These are phyloP conservation scores for Gasterosteus nipponicus DNA, from an alignment of 2,113 vertebrate genomes.

Conservation along the genomic window DNA sequence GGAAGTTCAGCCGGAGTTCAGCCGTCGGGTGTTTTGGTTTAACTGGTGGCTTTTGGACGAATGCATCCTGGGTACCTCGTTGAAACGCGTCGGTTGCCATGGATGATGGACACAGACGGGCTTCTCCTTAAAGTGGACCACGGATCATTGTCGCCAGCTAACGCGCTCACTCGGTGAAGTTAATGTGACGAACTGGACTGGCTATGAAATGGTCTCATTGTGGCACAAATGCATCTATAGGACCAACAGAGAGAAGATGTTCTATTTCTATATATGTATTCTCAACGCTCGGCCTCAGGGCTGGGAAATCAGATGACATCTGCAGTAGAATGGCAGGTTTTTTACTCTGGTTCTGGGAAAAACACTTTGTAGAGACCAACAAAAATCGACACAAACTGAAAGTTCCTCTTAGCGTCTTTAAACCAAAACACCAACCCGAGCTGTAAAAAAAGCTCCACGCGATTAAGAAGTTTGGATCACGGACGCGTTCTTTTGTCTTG, in stretches of 20 bases:
- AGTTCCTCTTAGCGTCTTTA: background rate
- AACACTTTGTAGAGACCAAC: background rate
- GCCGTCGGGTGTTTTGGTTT: background rate
- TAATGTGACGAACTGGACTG: too few species aligned
- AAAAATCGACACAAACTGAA: background rate
- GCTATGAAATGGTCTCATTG: too few species aligned
- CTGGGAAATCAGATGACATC: too few species aligned
- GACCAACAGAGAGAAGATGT: too few species aligned
- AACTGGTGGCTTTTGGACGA: background rate
- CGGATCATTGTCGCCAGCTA: too few species aligned
- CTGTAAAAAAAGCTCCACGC: background rate
- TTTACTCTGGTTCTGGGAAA: background rate
- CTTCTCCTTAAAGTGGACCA: too few species aligned
- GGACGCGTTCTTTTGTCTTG: conserved; percentile 17
- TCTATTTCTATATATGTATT: too few species aligned
- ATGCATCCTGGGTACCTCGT: background rate
- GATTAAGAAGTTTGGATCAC: conserved; percentile 12
- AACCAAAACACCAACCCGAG: background rate
- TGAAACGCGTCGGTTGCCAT: background rate
- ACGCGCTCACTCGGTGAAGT: too few species aligned
- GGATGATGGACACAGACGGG: background rate
- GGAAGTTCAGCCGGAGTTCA: too few species aligned
- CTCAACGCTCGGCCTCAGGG: too few species aligned
- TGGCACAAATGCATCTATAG: too few species aligned
- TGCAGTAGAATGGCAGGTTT: too few species aligned